A percentile compares a stretch with the other conserved stretches of the same genome.
Evolutionary conservation across 2,113 vertebrate species (phyloP).

Genomic region (Carassius carassius): DNA sequence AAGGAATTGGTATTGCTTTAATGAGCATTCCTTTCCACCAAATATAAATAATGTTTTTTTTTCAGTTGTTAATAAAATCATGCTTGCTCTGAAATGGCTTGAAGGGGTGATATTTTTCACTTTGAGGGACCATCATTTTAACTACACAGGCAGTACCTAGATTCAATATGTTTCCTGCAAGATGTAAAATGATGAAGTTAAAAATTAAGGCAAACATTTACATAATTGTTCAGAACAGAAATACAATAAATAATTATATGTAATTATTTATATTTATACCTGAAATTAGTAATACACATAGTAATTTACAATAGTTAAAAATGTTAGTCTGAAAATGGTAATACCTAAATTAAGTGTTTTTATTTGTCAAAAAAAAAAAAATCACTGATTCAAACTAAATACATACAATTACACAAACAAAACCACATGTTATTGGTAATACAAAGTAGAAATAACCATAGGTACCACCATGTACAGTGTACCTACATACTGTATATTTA

Average conservation of each 20-base stretch:
- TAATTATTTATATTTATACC: background rate
- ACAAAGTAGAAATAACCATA: no score
- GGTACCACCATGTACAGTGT: no score
- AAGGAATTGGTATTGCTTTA: background rate
- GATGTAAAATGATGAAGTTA: background rate
- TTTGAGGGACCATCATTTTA: background rate
- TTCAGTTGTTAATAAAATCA: background rate
- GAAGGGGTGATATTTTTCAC: background rate
- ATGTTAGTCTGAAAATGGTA: no score
- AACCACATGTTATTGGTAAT: no score
- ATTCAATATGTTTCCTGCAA: background rate
- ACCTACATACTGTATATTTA: no score
- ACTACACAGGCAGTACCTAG: background rate
- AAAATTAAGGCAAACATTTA: background rate
- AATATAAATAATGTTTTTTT: no score
- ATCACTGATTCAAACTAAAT: no score
- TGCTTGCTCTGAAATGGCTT: background rate
- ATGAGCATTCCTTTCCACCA: conserved; percentile 4
- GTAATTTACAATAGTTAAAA: no score
- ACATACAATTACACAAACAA: no score
- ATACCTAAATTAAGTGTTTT: no score
- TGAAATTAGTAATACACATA: background rate
- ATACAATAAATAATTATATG: background rate
- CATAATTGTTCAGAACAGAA: background rate
- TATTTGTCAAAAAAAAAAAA: no score